These are phyloP conservation scores for Synergus japonicus DNA, from an alignment of 2,888 invertebrate species.

Conservation along the genomic window DNA sequence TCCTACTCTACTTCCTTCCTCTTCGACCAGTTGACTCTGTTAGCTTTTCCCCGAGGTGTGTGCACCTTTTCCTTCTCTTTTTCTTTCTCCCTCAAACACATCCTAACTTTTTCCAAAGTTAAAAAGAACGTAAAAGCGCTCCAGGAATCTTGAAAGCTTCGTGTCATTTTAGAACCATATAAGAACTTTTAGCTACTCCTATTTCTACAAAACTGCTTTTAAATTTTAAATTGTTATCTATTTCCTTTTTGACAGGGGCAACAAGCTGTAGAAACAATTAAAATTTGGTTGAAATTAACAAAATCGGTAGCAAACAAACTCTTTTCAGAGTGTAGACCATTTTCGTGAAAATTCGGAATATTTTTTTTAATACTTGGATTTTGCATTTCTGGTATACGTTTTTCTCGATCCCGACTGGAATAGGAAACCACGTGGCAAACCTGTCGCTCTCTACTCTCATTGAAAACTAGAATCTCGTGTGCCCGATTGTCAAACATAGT, in stretches of 20 bases:
- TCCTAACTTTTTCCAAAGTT: constrained; percentile 6
- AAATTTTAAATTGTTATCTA: no score
- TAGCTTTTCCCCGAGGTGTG: constrained; percentile 52
- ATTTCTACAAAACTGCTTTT: neutral
- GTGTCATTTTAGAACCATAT: neutral
- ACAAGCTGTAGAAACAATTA: no score
- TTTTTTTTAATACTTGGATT: neutral
- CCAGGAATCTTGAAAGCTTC: constrained; percentile 2
- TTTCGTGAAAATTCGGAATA: no score
- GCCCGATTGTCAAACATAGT: constrained; percentile 11
- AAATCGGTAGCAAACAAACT: no score
- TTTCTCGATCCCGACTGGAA: neutral
- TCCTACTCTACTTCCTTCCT: constrained; percentile 51
- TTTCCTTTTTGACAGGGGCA: no score
- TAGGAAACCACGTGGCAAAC: constrained; percentile 62
- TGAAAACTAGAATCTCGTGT: constrained; percentile 14
- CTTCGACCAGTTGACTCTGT: constrained; percentile 59
- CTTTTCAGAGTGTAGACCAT: no score
- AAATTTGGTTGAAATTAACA: no score
- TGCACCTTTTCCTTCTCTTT: constrained; percentile 49
- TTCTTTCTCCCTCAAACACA: constrained; percentile 37
- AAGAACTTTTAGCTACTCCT: neutral
- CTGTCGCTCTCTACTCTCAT: constrained; percentile 64
- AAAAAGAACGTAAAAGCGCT: constrained; percentile 17
- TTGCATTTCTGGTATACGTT: neutral